phyloP scores from a whole-genome alignment of 2,113 vertebrate species.

The Larimichthys crocea region DNA sequence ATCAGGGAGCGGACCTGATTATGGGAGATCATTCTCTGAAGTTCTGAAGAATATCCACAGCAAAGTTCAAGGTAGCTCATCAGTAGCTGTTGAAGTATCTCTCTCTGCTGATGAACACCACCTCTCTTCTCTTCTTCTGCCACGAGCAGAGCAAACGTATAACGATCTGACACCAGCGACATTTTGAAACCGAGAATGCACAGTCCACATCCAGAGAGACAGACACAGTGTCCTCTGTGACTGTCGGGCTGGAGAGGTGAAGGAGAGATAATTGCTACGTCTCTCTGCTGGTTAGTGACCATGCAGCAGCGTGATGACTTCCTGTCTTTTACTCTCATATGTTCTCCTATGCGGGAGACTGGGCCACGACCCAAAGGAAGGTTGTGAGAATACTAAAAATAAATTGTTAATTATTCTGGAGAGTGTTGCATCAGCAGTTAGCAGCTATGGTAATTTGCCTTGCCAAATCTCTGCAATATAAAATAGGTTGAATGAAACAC shows the following conservation, averaged over 20 bases:
- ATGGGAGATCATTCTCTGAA: not conserved
- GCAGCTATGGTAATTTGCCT: slow-evolving; percentile 9
- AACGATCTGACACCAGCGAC: not conserved
- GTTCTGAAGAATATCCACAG: not conserved
- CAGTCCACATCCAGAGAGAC: not conserved
- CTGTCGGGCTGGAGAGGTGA: not conserved
- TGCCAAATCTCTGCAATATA: slow-evolving; percentile 9
- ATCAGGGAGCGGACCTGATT: not conserved
- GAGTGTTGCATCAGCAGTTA: slow-evolving; percentile 34
- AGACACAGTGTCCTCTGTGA: not conserved
- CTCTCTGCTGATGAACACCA: not conserved
- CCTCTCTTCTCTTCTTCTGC: too few relatives aligned
- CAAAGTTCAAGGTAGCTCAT: not conserved
- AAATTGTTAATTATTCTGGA: slow-evolving; percentile 34
- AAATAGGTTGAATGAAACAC: slow-evolving; percentile 15
- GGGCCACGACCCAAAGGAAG: slow-evolving; percentile 29
- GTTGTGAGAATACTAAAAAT: slow-evolving; percentile 35
- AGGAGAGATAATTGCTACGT: slow-evolving; percentile 7
- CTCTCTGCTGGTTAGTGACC: slow-evolving; percentile 10
- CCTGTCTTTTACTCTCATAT: slow-evolving; percentile 9
- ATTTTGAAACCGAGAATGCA: not conserved
- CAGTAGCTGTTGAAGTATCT: not conserved
- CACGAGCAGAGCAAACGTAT: not conserved
- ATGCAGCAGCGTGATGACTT: not conserved
- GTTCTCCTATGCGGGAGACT: not conserved